Conservation (phyloP, 2,797 vertebrate genomes). For the Anguilla marmorata region DNA sequence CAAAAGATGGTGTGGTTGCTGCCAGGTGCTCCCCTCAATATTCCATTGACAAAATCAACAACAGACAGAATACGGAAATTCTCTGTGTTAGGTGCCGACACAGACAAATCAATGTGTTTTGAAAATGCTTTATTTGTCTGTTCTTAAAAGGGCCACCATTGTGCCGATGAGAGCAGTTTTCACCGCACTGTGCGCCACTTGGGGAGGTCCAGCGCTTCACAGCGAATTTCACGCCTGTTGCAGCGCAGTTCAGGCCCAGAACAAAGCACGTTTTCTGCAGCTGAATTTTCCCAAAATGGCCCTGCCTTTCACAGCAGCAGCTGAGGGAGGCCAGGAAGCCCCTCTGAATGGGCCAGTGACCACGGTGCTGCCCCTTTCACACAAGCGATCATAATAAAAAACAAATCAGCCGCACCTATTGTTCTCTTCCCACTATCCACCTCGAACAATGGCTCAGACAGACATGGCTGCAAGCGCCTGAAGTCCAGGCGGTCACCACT, state of each 20-base stretch:
- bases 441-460: conserved; percentile 16
- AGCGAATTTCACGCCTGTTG: conserved; percentile 41
- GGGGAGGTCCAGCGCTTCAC: conserved; percentile 25
- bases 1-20: background rate
- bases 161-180: background rate
- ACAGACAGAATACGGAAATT: background rate
- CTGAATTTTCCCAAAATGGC: conserved; percentile 44
- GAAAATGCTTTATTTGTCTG: background rate
- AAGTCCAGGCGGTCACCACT: conserved; percentile 12
- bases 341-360: conserved; percentile 33
- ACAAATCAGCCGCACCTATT: conserved; percentile 16
- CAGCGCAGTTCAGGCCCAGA: conserved; percentile 27
- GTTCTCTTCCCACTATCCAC: conserved; percentile 18
- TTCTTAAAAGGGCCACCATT: background rate
- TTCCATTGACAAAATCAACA: background rate
- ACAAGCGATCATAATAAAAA: conserved; percentile 22
- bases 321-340: conserved; percentile 29
- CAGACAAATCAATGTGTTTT: background rate
- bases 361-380: conserved; percentile 33
- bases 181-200: background rate
- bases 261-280: conserved; percentile 44
- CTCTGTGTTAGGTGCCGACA: background rate
- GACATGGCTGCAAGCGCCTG: conserved; percentile 7
- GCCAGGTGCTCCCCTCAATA: background rate
- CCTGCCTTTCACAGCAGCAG: background rate